These are phyloP conservation scores for Liasis olivaceus DNA, from an alignment of 2,797 vertebrate genomes.

Conservation along the genomic window DNA sequence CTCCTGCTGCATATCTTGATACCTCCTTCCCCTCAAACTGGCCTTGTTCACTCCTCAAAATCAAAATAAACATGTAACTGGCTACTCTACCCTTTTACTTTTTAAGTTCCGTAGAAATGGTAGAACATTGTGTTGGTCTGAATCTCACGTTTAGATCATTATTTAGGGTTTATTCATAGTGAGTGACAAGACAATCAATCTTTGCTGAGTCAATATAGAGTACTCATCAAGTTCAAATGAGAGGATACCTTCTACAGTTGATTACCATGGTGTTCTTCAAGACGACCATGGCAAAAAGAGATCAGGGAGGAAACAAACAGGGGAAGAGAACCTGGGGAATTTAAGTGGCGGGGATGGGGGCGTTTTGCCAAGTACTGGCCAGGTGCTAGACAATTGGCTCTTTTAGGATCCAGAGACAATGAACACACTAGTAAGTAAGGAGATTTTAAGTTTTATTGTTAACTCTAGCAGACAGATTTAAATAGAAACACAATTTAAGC, in stretches of 20 bases:
- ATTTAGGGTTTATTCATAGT: background rate
- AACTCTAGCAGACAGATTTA: too few species aligned
- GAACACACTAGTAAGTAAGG: too few species aligned
- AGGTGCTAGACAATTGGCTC: too few species aligned
- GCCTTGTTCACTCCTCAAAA: constrained; percentile 53
- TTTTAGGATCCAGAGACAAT: too few species aligned
- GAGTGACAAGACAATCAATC: background rate
- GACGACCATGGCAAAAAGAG: background rate
- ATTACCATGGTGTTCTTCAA: background rate
- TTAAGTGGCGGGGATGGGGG: background rate
- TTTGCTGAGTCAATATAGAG: too few species aligned
- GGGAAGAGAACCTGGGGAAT: background rate
- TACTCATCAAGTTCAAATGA: background rate
- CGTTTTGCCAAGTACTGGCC: too few species aligned
- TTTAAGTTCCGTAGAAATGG: constrained; percentile 17
- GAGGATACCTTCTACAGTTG: background rate
- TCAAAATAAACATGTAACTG: constrained; percentile 26
- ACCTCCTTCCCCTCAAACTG: background rate
- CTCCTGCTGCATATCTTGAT: background rate
- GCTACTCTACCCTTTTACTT: constrained; percentile 13
- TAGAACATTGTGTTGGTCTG: constrained; percentile 28
- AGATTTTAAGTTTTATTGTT: too few species aligned
- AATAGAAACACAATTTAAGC: too few species aligned
- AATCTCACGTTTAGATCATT: background rate
- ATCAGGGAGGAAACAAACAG: background rate